A percentile compares a stretch with the other conserved stretches of the same genome.
Evolutionary conservation across 1,140 invertebrate species (phyloP).

Genomic region (Zaprionus capensis): DNA sequence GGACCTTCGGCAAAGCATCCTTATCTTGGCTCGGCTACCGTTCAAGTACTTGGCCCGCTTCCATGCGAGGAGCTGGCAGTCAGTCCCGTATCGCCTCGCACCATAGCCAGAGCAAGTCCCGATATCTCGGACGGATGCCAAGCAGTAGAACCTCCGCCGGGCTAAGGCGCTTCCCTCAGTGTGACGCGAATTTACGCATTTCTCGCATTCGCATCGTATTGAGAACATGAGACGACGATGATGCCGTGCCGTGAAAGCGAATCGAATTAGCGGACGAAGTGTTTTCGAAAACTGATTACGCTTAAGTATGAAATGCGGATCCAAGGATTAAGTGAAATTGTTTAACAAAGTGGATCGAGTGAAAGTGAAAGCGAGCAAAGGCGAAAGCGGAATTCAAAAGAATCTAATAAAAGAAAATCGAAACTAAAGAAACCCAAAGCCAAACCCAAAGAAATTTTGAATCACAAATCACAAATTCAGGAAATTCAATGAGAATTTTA

Average conservation of each 20-base stretch:
- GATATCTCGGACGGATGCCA: conserved; percentile 28
- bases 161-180: not conserved
- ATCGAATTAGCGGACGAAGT: conserved; percentile 15
- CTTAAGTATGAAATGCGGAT: not conserved
- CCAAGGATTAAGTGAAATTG: conserved; percentile 9
- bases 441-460: not conserved
- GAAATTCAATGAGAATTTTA: conserved; percentile 1
- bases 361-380: not conserved
- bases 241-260: conserved; percentile 19
- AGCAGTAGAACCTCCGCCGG: conserved; percentile 11
- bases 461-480: not conserved
- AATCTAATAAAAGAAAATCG: conserved; percentile 1
- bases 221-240: not conserved
- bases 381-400: not conserved
- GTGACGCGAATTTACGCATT: conserved; percentile 34
- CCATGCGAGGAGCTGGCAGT: conserved; percentile 26
- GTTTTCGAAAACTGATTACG: conserved; percentile 27
- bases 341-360: not conserved
- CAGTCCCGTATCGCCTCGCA: conserved; percentile 59
- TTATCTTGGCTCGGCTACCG: conserved; percentile 27
- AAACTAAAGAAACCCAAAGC: not conserved
- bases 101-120: conserved; percentile 43
- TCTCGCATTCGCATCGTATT: conserved; percentile 12
- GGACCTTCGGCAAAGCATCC: conserved; percentile 30
- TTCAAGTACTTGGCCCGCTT: conserved; percentile 25